Percentiles rank a stretch among this genome's conserved stretches.
phyloP scores from a whole-genome alignment of 2,888 invertebrate species.

The Chloroclysta siterata region DNA sequence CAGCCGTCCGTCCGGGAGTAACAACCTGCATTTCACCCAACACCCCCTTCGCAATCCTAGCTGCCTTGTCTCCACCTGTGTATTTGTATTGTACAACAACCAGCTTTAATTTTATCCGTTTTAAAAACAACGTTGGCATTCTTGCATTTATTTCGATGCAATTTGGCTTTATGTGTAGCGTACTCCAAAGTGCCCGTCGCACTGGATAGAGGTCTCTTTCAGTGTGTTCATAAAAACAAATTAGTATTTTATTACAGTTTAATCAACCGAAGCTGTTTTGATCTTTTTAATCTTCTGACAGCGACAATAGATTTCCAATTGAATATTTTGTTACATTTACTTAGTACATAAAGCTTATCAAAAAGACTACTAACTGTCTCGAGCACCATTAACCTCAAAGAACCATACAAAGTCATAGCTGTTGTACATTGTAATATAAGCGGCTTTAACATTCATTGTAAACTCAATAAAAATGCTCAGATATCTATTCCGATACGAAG shows the following conservation, averaged over 20 bases:
- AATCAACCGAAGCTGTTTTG: neutral
- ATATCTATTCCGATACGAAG: conserved; percentile 41
- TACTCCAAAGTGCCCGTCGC: neutral
- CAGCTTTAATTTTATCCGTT: conserved; percentile 35
- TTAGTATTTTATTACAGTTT: neutral
- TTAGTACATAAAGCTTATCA: conserved; percentile 21
- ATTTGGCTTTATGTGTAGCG: neutral
- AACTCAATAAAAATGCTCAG: conserved; percentile 38
- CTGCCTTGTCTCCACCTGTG: conserved; percentile 57
- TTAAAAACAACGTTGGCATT: conserved; percentile 16
- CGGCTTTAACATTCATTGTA: conserved; percentile 40
- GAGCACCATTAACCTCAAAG: conserved; percentile 24
- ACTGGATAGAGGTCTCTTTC: neutral
- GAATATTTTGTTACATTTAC: conserved; percentile 2
- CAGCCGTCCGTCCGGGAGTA: conserved; percentile 79
- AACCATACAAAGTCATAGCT: conserved; percentile 34
- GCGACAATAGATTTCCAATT: neutral
- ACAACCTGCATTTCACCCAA: conserved; percentile 71
- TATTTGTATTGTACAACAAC: conserved; percentile 47
- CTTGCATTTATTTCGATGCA: neutral
- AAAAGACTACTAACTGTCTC: conserved; percentile 21
- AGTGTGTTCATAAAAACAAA: neutral
- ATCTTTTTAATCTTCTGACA: neutral
- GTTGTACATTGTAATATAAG: conserved; percentile 33
- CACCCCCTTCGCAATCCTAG: conserved; percentile 53